Conservation (phyloP, 2,888 invertebrate genomes). For the Acrobasis repandana region DNA sequence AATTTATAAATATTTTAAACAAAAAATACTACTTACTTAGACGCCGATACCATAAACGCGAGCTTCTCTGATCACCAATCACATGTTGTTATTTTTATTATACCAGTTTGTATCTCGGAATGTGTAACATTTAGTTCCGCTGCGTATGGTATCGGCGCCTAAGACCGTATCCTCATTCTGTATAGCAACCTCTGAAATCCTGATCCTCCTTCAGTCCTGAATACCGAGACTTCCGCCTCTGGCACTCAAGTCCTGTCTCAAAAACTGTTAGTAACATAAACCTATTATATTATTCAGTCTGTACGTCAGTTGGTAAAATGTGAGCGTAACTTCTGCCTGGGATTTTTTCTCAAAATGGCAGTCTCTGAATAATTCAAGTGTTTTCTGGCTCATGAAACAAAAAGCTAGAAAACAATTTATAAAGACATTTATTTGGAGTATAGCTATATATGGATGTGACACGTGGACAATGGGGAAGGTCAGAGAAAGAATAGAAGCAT, state of each 20-base stretch:
- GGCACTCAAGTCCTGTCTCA: slow-evolving; percentile 13
- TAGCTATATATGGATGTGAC: too few species aligned
- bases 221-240: slow-evolving; percentile 6
- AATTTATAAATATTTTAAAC: too few species aligned
- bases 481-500: too few species aligned
- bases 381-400: too few species aligned
- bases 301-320: background rate
- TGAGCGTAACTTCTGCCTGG: background rate
- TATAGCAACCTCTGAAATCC: slow-evolving; percentile 9
- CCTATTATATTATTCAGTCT: background rate
- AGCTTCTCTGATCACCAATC: too few species aligned
- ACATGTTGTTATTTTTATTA: too few species aligned
- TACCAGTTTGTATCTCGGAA: too few species aligned
- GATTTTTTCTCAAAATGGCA: background rate
- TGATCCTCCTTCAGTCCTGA: slow-evolving; percentile 19
- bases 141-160: background rate
- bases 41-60: too few species aligned
- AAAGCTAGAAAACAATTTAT: too few species aligned
- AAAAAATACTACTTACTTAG: too few species aligned
- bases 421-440: too few species aligned
- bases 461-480: too few species aligned
- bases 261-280: slow-evolving; percentile 16
- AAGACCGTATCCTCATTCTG: background rate
- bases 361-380: background rate
- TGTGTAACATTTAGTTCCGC: background rate